Evolutionary conservation across 2,113 vertebrate species (phyloP), one percentile per base, ranked within the genome.

Genomic region (Thamnophis sirtalis): DNA sequence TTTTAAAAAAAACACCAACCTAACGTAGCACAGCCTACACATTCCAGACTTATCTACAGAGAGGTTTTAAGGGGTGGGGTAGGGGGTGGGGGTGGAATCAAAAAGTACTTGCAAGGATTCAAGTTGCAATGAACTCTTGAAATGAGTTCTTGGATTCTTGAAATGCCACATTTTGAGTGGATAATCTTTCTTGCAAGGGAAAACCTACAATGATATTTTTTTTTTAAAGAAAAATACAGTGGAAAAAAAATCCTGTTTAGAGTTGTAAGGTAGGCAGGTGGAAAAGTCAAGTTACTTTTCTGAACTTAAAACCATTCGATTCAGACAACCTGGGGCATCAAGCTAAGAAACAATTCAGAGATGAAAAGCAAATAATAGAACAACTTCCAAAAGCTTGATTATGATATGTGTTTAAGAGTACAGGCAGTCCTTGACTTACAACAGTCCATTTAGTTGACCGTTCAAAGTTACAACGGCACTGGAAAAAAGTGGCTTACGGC

Each of bases 111-210:
- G 86, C 0, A 1, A 96, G 92, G 94, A 68, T 68, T 68, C 63
- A 68, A 68, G 63, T 33, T 68, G 63, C 28, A 68, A 68, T 33
- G 63, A 68, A 68, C 63, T 33, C 63, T 68, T 68, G 63, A n/a
- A 92, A 92, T 93, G 58, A 93, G 95, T 93, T 94, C 95, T 90
- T 93, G 95, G 93, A 93, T 93, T 26, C 73, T 97, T 96, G 96
- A 96, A 96, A 95, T 95, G 95, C 95, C 95, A 95, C 91, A 88
- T 96, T 95, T 89, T 88, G 17, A 49, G 80, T 58, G 89, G 98
- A 93, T 90, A 94, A 93, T 93, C 94, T 93, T 91, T 51, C 60
- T 91, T 87, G 54, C 48, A 51, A 13, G 9, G 43, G 4, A 9
- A 28, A 28, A 4, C 5, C 17, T 33, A 15, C 13, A 9, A 2